A percentile compares a stretch with the other conserved stretches of the same genome.
These are phyloP conservation scores for Cephus pygmeus DNA, from an alignment of 2,888 invertebrate genomes.

Conservation along the genomic window DNA sequence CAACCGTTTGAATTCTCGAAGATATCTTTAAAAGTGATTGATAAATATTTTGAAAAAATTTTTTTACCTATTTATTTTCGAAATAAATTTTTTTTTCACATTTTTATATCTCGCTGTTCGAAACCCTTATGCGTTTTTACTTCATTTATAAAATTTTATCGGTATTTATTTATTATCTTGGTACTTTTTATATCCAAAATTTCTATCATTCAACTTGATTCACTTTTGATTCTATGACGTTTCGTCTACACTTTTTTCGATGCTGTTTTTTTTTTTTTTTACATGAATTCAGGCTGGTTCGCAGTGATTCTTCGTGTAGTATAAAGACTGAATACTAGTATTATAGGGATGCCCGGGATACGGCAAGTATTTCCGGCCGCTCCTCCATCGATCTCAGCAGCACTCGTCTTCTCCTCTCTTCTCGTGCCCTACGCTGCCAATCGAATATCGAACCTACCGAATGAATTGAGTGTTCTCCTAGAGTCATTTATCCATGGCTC, in stretches of 20 bases:
- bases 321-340: background rate
- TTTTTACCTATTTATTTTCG: too few relatives aligned
- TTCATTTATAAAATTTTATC: background rate
- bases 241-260: too few relatives aligned
- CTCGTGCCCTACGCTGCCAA: background rate
- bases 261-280: too few relatives aligned
- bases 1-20: background rate
- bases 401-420: background rate
- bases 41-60: too few relatives aligned
- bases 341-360: background rate
- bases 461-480: background rate
- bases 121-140: background rate
- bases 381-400: background rate
- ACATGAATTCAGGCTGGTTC: too few relatives aligned
- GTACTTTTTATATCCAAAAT: background rate
- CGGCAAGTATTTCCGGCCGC: background rate
- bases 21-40: background rate
- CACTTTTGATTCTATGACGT: background rate
- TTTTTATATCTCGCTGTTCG: too few relatives aligned
- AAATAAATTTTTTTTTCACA: background rate
- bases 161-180: background rate
- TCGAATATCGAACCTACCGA: background rate
- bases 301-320: background rate
- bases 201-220: background rate
- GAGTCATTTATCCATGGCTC: background rate